A percentile compares a stretch with the other conserved stretches of the same genome.
Evolutionary conservation across 2,888 invertebrate species (phyloP).

Genomic region (Oscheius sp.): DNA sequence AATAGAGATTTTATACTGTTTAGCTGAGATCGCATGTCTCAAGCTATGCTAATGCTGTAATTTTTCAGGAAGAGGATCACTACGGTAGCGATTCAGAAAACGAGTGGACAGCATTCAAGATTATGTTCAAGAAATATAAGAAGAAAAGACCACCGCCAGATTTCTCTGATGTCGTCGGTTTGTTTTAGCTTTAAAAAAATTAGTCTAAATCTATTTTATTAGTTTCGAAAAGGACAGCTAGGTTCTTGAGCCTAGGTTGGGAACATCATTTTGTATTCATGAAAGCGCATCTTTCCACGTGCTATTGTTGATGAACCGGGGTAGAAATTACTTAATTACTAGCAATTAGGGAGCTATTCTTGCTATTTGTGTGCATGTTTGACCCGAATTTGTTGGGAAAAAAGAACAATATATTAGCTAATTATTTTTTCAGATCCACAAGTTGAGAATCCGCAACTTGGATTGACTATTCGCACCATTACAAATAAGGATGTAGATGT

Average conservation of each 20-base stretch:
- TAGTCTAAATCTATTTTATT: too few species aligned
- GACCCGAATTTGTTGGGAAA: too few species aligned
- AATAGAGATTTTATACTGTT: too few species aligned
- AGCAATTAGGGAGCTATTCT: too few species aligned
- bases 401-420: too few species aligned
- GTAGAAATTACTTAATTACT: too few species aligned
- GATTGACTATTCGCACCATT: not conserved
- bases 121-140: constrained; percentile 83
- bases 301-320: not conserved
- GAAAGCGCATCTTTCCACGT: not conserved
- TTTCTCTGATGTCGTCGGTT: constrained; percentile 77
- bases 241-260: too few species aligned
- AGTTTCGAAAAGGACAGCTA: too few species aligned
- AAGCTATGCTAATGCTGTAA: too few species aligned
- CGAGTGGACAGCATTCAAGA: constrained; percentile 27
- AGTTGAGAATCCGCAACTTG: not conserved
- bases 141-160: constrained; percentile 78
- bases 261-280: constrained; percentile 1
- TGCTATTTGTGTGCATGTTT: too few species aligned
- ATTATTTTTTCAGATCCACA: constrained; percentile 26
- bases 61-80: constrained; percentile 20
- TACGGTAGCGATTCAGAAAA: constrained; percentile 23
- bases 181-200: not conserved
- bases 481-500: not conserved
- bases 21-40: too few species aligned